Base-by-base conservation (phyloP, 2,797 vertebrate genomes). In the Etheostoma nigrum region DNA sequence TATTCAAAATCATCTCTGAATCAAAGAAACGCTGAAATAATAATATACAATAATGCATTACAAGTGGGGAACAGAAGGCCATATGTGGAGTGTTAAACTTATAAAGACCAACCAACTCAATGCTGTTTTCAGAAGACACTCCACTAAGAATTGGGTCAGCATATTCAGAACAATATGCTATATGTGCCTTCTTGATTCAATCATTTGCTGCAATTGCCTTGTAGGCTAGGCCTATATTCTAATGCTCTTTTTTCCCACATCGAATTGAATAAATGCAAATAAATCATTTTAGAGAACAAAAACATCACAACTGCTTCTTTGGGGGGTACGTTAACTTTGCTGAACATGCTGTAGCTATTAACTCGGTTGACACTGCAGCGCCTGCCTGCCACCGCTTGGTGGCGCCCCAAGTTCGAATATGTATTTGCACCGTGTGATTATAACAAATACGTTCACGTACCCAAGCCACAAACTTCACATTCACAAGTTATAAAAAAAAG, bases 371-470 rank as follows among this genome's bases (percentile, higher is more conserved):
- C 36, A 12, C 8, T n/a, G 33, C 53, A 65, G 27, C 21, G 36
- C 36, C 36, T 40, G 16, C 23, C 33, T 86, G 76, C 10, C 53
- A 72, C 83, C 94, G 44, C 91, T 80, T 61, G 92, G 85, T 84
- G 93, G 89, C 74, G 91, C 89, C 66, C 76, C 47, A 52, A 55
- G 13, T 71, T 63, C 36, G 30, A 23, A 52, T 59, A 67, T 67
- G 30, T 67, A 12, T 81, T 53, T 23, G 7, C 36, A 71, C 16
- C 51, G 27, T 45, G 4, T 36, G 21, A 25, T n/a, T n/a, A 36
- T 25, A 21, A 47, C 58, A 51, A 61, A 40, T 40, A 40, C 9
- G 36, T 40, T 11, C 36, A 11, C 10, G 23, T 45, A 48, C 23
- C 18, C 5, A 72, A 7, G 14, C 18, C n/a, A 70, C 19, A 53